phyloP scores from a whole-genome alignment of 2,797 vertebrate species.

The Tauraco hartlaubi region DNA sequence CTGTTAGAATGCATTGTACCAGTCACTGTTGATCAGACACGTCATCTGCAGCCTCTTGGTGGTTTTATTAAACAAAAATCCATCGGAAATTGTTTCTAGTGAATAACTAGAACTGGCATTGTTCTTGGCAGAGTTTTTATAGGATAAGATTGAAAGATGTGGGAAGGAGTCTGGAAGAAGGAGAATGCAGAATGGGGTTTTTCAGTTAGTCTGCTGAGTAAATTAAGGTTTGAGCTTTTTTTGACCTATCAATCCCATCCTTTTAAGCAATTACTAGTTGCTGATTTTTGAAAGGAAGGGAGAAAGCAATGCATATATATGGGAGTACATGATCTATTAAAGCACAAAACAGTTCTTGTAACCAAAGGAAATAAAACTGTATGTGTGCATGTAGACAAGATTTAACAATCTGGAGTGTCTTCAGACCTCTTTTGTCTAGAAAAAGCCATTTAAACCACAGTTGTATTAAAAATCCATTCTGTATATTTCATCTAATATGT shows the following conservation, averaged over 20 bases:
- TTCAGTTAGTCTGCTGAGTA: neutral
- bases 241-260: neutral
- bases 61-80: neutral
- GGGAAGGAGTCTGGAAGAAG: neutral
- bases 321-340: neutral
- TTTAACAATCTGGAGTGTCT: neutral
- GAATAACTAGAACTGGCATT: neutral
- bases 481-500: neutral
- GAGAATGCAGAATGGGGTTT: neutral
- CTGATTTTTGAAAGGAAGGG: neutral
- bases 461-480: neutral
- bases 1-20: neutral
- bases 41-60: neutral
- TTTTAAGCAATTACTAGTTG: neutral
- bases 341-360: neutral
- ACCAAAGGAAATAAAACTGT: neutral
- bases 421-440: neutral
- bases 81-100: neutral
- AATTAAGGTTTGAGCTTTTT: neutral
- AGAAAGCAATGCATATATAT: neutral
- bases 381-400: neutral
- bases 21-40: neutral
- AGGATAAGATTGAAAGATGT: neutral
- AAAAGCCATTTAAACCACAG: neutral
- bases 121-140: neutral